Conservation (phyloP, 2,888 invertebrate genomes). For the Clistopyga incitator region DNA sequence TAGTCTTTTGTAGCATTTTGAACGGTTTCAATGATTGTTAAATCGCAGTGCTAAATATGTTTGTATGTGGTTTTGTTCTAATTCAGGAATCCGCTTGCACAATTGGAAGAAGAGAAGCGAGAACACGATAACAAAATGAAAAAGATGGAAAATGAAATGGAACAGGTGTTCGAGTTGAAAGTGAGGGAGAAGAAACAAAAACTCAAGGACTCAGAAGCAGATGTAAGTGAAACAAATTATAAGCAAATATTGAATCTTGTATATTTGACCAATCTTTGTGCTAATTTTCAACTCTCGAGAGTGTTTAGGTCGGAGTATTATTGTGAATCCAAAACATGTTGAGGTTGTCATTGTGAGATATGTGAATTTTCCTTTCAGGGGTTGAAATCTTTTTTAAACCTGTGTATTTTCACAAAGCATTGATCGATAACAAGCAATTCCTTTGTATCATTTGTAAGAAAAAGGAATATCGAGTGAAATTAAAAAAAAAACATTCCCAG, state of each 20-base stretch:
- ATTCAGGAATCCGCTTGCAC: slow-evolving; percentile 96
- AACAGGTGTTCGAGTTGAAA: slow-evolving; percentile 99
- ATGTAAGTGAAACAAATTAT: slow-evolving; percentile 85
- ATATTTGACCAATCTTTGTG: background rate
- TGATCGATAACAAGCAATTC: too few relatives aligned
- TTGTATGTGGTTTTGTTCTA: background rate
- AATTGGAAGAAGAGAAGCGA: slow-evolving; percentile 99
- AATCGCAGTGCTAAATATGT: slow-evolving; percentile 3
- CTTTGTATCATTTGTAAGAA: too few relatives aligned
- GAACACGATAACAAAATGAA: slow-evolving; percentile 99
- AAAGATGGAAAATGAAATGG: slow-evolving; percentile 99
- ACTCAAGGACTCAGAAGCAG: slow-evolving; percentile 97
- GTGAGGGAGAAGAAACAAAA: slow-evolving; percentile 98
- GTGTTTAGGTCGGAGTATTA: background rate
- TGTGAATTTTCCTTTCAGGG: too few relatives aligned
- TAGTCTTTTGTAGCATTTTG: slow-evolving; percentile 50
- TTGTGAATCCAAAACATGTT: too few relatives aligned
- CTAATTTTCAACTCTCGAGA: background rate
- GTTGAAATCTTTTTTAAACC: too few relatives aligned
- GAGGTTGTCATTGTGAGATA: too few relatives aligned
- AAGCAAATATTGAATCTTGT: background rate
- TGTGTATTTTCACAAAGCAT: too few relatives aligned
- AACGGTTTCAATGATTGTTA: background rate
- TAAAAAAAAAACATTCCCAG: too few relatives aligned
- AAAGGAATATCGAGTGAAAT: too few relatives aligned